These are phyloP conservation scores for Phenacoccus solenopsis DNA, from an alignment of 1,140 invertebrate genomes.

Conservation along the genomic window DNA sequence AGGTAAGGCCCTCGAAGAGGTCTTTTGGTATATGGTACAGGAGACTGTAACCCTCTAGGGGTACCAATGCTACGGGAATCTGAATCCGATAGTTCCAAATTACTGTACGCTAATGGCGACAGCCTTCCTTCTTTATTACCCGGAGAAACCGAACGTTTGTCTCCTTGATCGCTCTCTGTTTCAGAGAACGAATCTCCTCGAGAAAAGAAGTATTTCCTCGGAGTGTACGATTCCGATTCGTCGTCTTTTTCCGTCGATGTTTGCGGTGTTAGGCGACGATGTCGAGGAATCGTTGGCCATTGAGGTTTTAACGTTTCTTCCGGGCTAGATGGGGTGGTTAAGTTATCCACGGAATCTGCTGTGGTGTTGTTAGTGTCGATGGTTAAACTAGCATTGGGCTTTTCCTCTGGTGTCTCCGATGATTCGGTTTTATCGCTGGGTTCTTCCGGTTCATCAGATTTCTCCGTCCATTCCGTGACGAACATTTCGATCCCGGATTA, in stretches of 20 bases:
- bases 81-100: constrained; percentile 29
- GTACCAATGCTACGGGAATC: constrained; percentile 13
- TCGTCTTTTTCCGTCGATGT: constrained; percentile 60
- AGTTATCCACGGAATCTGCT: not conserved
- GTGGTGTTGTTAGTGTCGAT: not conserved
- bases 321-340: not conserved
- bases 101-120: constrained; percentile 33
- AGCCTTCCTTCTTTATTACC: constrained; percentile 30
- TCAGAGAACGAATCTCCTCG: constrained; percentile 43
- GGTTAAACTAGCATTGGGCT: not conserved
- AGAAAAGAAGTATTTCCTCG: constrained; percentile 24
- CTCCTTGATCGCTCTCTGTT: constrained; percentile 38
- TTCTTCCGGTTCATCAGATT: too few relatives aligned
- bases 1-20: constrained; percentile 65
- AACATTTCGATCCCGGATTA: not conserved
- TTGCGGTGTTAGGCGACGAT: constrained; percentile 45
- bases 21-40: constrained; percentile 52
- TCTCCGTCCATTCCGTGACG: not conserved
- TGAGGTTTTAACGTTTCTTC: constrained; percentile 18
- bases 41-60: constrained; percentile 19
- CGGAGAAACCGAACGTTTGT: constrained; percentile 29
- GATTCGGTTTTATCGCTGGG: not conserved
- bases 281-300: constrained; percentile 19
- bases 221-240: constrained; percentile 25
- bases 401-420: not conserved